A percentile compares a stretch with the other conserved stretches of the same genome.
Evolutionary conservation across 2,888 invertebrate species (phyloP).

Genomic region (Lymantria monacha): DNA sequence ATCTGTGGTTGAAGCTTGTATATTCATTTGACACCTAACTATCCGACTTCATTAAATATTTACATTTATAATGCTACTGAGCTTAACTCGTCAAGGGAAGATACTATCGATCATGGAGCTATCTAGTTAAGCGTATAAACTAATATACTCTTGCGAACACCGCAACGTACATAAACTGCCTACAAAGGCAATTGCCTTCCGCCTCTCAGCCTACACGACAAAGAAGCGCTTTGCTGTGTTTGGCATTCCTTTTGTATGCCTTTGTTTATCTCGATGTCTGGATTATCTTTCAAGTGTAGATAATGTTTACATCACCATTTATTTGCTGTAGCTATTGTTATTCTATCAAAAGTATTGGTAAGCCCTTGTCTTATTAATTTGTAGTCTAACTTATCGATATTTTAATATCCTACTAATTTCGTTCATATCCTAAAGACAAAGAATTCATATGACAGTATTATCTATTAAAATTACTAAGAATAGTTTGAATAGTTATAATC

Average conservation of each 20-base stretch:
- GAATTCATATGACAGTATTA: too few relatives aligned
- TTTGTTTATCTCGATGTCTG: conserved; percentile 41
- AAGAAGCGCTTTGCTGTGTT: conserved; percentile 55
- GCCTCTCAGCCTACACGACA: conserved; percentile 49
- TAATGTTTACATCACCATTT: conserved; percentile 25
- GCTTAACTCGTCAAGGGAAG: neutral
- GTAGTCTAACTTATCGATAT: neutral
- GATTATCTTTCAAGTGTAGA: conserved; percentile 37
- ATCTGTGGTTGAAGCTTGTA: too few relatives aligned
- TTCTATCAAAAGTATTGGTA: neutral
- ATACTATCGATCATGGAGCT: conserved; percentile 14
- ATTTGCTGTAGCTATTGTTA: conserved; percentile 18
- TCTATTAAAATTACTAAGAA: too few relatives aligned
- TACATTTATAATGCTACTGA: neutral
- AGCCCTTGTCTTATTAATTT: too few relatives aligned
- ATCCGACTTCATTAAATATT: too few relatives aligned
- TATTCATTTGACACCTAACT: too few relatives aligned
- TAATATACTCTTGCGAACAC: conserved; percentile 37
- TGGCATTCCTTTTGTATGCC: conserved; percentile 55
- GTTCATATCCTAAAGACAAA: too few relatives aligned
- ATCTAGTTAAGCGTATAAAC: conserved; percentile 32
- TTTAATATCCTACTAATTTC: too few relatives aligned
- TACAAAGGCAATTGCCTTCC: conserved; percentile 60
- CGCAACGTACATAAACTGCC: conserved; percentile 54
- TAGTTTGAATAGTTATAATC: too few relatives aligned